Evolutionary conservation across 1,140 invertebrate genomes (phyloP).

Genomic region (Drosophila rhopaloa): DNA sequence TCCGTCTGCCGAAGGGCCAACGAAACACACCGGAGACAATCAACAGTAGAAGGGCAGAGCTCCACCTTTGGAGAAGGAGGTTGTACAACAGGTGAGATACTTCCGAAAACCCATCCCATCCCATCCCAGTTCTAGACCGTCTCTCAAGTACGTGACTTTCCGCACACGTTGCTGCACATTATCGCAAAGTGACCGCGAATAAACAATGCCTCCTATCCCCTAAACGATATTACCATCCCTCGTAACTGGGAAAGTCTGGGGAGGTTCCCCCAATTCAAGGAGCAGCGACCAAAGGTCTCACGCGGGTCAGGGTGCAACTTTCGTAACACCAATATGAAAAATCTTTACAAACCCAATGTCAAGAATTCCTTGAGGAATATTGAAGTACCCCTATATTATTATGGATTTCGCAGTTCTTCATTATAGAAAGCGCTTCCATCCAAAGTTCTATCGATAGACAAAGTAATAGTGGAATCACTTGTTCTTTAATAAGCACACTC

Average conservation of each 20-base stretch:
- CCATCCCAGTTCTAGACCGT: neutral
- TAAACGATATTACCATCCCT: neutral
- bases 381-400: neutral
- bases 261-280: slow-evolving; percentile 1
- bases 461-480: slow-evolving; percentile 1
- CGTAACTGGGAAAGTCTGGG: neutral
- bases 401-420: slow-evolving; percentile 4
- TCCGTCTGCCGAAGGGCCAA: slow-evolving; percentile 26
- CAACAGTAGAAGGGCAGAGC: slow-evolving; percentile 14
- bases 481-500: neutral
- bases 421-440: neutral
- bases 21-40: slow-evolving; percentile 10
- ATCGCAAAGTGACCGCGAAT: slow-evolving; percentile 19
- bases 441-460: neutral
- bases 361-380: neutral
- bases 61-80: neutral
- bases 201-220: slow-evolving; percentile 7
- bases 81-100: slow-evolving; percentile 14
- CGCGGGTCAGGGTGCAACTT: slow-evolving; percentile 20
- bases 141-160: slow-evolving; percentile 47
- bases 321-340: slow-evolving; percentile 19
- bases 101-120: neutral
- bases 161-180: slow-evolving; percentile 37
- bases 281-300: slow-evolving; percentile 10
- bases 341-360: neutral